Conservation (phyloP, 2,797 vertebrate species). For the Poeciliopsis infans region DNA sequence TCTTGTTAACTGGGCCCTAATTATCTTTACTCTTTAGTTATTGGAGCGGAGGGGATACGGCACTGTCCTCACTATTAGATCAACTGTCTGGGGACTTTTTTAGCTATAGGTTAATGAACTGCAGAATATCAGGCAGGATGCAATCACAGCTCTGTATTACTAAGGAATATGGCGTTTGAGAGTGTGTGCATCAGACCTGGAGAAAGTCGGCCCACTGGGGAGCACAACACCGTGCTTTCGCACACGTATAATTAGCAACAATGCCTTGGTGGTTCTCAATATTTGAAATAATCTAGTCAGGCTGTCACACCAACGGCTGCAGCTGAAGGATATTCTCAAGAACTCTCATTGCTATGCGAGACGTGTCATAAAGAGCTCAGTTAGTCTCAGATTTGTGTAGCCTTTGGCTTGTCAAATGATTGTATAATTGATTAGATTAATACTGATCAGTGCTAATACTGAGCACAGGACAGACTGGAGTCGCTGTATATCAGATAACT, state of each 20-base stretch:
- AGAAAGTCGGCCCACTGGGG: slow-evolving; percentile 60
- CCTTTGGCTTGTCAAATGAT: slow-evolving; percentile 82
- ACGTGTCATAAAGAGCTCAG: slow-evolving; percentile 63
- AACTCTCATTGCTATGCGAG: slow-evolving; percentile 73
- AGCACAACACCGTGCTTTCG: slow-evolving; percentile 55
- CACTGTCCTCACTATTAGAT: slow-evolving; percentile 77
- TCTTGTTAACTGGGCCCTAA: slow-evolving; percentile 77
- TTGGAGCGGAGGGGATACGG: slow-evolving; percentile 71
- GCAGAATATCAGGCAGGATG: slow-evolving; percentile 71
- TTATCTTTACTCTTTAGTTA: slow-evolving; percentile 83
- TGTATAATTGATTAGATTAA: slow-evolving; percentile 84
- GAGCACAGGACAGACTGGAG: slow-evolving; percentile 67
- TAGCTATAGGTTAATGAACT: slow-evolving; percentile 84
- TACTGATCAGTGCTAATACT: slow-evolving; percentile 79
- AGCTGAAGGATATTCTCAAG: slow-evolving; percentile 59
- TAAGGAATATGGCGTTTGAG: slow-evolving; percentile 62
- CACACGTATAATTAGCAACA: slow-evolving; percentile 73
- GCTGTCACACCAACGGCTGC: slow-evolving; percentile 52
- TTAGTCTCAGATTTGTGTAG: slow-evolving; percentile 78
- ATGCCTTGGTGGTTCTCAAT: slow-evolving; percentile 55
- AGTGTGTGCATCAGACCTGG: slow-evolving; percentile 41
- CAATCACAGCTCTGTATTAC: slow-evolving; percentile 76
- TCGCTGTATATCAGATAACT: slow-evolving; percentile 66
- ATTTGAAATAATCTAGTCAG: slow-evolving; percentile 62
- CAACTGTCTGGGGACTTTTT: slow-evolving; percentile 78